phyloP scores from a whole-genome alignment of 1,140 invertebrate genomes.

The Mycetomoellerius zeteki region DNA sequence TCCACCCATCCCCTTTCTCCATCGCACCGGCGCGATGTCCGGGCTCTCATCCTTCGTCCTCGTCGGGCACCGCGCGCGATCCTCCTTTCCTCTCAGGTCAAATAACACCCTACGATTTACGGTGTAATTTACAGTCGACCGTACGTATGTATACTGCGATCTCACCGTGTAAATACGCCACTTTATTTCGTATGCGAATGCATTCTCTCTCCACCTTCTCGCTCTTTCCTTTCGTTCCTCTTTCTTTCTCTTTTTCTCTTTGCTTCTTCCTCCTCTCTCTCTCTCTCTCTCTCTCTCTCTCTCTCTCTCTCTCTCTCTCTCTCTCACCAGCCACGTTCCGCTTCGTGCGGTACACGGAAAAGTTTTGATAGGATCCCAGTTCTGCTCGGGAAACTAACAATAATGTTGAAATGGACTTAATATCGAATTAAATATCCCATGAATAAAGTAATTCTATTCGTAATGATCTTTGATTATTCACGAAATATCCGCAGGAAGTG shows the following conservation, averaged over 20 bases:
- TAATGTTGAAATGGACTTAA: slow-evolving; percentile 23
- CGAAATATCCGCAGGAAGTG: background rate
- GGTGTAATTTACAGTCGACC: slow-evolving; percentile 72
- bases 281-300: background rate
- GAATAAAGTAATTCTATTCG: slow-evolving; percentile 3
- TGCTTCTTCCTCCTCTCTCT: background rate
- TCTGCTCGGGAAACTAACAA: slow-evolving; percentile 41
- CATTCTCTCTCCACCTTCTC: slow-evolving; percentile 30
- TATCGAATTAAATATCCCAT: background rate
- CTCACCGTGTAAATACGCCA: slow-evolving; percentile 74
- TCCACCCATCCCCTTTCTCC: slow-evolving; percentile 45
- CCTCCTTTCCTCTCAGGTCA: slow-evolving; percentile 55
- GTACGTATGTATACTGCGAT: slow-evolving; percentile 58
- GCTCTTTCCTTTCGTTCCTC: background rate
- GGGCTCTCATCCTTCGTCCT: slow-evolving; percentile 33
- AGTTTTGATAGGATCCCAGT: slow-evolving; percentile 18
- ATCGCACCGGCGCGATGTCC: slow-evolving; percentile 44
- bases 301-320: slow-evolving; percentile 36
- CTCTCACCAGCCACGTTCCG: slow-evolving; percentile 11
- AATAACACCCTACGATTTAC: slow-evolving; percentile 76
- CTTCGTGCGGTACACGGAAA: slow-evolving; percentile 42
- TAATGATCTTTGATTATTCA: background rate
- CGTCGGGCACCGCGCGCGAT: slow-evolving; percentile 59
- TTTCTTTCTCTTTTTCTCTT: slow-evolving; percentile 8
- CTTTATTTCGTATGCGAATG: slow-evolving; percentile 70